Conservation (phyloP, 2,113 vertebrate species). For the Caranx ignobilis region DNA sequence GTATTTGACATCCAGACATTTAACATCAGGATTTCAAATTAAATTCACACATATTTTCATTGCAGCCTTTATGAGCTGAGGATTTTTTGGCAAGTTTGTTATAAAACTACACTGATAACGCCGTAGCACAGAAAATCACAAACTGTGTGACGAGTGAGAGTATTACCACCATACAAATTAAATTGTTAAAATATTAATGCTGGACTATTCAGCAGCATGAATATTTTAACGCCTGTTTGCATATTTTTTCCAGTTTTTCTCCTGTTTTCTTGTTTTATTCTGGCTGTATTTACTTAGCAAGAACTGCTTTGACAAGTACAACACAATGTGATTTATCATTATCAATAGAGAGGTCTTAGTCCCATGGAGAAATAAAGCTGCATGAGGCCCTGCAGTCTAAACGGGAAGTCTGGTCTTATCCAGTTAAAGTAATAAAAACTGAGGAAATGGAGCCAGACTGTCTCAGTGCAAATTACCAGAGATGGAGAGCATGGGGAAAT, state of each 20-base stretch:
- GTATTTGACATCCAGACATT: not conserved
- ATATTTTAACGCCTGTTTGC: conserved; percentile 16
- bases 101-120: not conserved
- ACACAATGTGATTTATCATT: conserved; percentile 36
- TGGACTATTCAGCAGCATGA: not conserved
- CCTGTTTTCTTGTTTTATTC: not conserved
- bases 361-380: conserved; percentile 66
- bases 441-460: conserved; percentile 53
- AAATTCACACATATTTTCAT: not conserved
- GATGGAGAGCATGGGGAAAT: conserved; percentile 70
- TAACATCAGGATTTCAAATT: not conserved
- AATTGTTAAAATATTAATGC: not conserved
- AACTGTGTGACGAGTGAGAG: not conserved
- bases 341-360: conserved; percentile 36
- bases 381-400: conserved; percentile 35
- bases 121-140: not conserved
- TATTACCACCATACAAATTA: not conserved
- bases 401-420: conserved; percentile 56
- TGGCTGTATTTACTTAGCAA: conserved; percentile 6
- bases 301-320: conserved; percentile 10
- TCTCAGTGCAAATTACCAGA: conserved; percentile 65
- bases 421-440: conserved; percentile 72
- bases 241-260: not conserved
- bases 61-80: not conserved
- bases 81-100: not conserved